Conservation (phyloP, 1,140 invertebrate genomes). For the Philopotamus ludificatus region DNA sequence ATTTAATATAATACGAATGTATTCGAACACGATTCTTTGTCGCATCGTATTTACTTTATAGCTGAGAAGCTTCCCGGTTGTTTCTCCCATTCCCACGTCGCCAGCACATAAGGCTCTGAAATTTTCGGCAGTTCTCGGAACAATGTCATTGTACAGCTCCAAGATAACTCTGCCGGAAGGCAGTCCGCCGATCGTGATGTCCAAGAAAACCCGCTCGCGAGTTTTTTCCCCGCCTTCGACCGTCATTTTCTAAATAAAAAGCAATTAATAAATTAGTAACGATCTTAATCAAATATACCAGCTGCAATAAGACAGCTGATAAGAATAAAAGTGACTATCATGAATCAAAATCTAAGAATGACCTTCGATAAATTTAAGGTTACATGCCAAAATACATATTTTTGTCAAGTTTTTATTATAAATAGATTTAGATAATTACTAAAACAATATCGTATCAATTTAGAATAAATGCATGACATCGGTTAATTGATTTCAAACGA, state of each 20-base stretch:
- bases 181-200: conserved; percentile 87
- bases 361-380: no score
- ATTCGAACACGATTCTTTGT: not conserved
- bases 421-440: no score
- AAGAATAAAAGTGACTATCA: no score
- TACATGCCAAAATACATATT: no score
- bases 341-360: no score
- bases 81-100: conserved; percentile 75
- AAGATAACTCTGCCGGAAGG: conserved; percentile 88
- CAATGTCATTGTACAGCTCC: conserved; percentile 89
- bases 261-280: no score
- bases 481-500: no score
- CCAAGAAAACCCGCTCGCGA: conserved; percentile 78
- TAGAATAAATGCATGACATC: no score
- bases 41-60: conserved; percentile 61
- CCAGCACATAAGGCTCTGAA: conserved; percentile 91
- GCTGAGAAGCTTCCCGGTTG: conserved; percentile 69
- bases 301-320: no score
- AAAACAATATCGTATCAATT: no score
- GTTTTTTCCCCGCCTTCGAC: conserved; percentile 30
- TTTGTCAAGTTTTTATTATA: no score
- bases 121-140: conserved; percentile 92
- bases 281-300: no score
- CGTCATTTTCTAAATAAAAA: conserved; percentile 33
- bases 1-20: not conserved